These are phyloP conservation scores for Synergus laeviventris DNA, from an alignment of 2,888 invertebrate genomes.

Conservation along the genomic window DNA sequence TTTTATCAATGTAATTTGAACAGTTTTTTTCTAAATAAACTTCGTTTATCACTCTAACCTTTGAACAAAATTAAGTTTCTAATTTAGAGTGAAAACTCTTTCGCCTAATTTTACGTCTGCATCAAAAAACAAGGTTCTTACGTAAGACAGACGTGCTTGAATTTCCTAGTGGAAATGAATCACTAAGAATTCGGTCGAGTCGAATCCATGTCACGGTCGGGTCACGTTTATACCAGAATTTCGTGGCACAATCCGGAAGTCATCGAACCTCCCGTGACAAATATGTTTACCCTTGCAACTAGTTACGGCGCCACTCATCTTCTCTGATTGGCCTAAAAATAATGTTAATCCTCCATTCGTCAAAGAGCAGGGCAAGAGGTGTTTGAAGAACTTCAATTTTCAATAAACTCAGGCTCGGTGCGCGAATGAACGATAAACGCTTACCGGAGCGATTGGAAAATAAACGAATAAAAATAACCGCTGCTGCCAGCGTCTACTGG, in stretches of 20 bases:
- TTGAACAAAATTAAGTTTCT: too few species aligned
- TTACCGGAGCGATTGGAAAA: slow-evolving; percentile 21
- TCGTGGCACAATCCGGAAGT: slow-evolving; percentile 3
- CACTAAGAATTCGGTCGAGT: neutral
- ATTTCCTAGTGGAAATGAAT: neutral
- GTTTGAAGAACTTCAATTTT: slow-evolving; percentile 30
- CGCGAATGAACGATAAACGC: slow-evolving; percentile 36
- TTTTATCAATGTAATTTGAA: neutral
- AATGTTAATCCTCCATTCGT: slow-evolving; percentile 15
- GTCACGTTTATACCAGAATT: slow-evolving; percentile 8
- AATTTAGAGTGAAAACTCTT: neutral
- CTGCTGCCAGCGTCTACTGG: neutral
- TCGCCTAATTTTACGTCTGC: neutral
- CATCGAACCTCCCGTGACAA: slow-evolving; percentile 3
- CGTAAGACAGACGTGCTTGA: neutral
- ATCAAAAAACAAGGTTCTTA: neutral
- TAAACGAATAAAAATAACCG: slow-evolving; percentile 40
- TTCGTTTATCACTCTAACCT: too few species aligned
- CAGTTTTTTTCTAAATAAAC: too few species aligned
- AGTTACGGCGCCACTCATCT: slow-evolving; percentile 13
- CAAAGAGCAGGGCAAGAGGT: neutral
- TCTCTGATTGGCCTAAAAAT: slow-evolving; percentile 20
- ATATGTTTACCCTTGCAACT: neutral
- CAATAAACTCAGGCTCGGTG: slow-evolving; percentile 37
- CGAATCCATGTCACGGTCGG: slow-evolving; percentile 9